Evolutionary conservation across 2,113 vertebrate genomes (phyloP).

Genomic region (Procavia capensis): DNA sequence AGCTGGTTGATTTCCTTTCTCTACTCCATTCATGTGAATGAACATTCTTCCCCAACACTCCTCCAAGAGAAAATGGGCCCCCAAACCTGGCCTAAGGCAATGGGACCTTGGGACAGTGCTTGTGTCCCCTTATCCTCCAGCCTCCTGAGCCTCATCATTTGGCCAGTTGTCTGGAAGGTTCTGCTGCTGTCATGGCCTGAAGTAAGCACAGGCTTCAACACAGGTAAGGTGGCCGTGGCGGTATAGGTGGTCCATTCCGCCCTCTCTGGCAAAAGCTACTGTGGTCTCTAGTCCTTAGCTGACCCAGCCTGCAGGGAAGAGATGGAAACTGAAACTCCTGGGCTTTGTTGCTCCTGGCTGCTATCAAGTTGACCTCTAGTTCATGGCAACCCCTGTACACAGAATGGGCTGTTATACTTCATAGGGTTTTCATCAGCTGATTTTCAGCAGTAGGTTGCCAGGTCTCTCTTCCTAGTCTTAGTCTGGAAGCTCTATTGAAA

Average conservation of each 20-base stretch:
- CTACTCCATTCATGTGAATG: background rate
- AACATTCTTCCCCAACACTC: background rate
- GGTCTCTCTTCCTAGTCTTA: background rate
- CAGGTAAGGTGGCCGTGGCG: background rate
- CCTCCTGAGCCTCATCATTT: background rate
- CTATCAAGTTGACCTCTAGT: background rate
- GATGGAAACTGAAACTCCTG: background rate
- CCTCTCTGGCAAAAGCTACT: background rate
- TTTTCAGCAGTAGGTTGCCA: background rate
- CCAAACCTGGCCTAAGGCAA: background rate
- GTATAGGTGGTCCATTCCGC: background rate
- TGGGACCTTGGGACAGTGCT: background rate
- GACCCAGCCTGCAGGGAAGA: background rate
- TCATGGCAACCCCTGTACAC: background rate
- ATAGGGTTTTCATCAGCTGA: background rate
- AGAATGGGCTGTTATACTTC: background rate
- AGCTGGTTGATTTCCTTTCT: background rate
- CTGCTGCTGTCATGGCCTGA: background rate
- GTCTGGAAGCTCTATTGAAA: background rate
- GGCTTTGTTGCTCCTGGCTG: background rate
- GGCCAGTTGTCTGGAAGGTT: background rate
- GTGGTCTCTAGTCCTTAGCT: background rate
- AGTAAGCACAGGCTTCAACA: accelerated
- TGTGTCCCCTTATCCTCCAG: background rate
- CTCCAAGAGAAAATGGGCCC: background rate